These are phyloP conservation scores for Enhydra lutris DNA, from an alignment of 2,113 vertebrate species.

Conservation along the genomic window DNA sequence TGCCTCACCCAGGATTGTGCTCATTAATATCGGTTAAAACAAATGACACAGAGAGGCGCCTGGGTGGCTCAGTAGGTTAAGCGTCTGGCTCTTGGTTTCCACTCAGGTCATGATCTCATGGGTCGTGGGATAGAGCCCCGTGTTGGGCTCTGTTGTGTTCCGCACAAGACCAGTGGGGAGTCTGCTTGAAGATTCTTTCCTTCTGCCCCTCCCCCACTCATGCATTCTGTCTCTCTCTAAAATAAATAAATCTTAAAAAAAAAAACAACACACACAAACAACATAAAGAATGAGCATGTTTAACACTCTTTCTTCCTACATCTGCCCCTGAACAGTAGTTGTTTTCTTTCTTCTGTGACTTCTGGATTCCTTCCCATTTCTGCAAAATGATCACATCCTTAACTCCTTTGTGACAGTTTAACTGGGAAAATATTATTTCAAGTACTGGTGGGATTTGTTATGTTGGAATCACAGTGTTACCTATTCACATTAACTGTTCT, in stretches of 20 bases:
- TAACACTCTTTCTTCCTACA: not conserved
- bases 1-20: not conserved
- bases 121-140: not conserved
- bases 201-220: not conserved
- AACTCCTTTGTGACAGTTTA: not conserved
- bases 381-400: not conserved
- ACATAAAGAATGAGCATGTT: not conserved
- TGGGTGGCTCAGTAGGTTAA: not conserved
- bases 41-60: not conserved
- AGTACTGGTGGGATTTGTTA: not conserved
- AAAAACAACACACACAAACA: not conserved
- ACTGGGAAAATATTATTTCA: conserved; percentile 18
- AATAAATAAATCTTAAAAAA: not conserved
- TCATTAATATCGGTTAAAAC: not conserved
- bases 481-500: not conserved
- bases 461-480: not conserved
- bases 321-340: not conserved
- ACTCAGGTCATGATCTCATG: not conserved
- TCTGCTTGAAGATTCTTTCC: not conserved
- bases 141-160: not conserved
- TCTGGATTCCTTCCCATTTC: not conserved
- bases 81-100: not conserved
- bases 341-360: not conserved
- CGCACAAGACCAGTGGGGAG: not conserved
- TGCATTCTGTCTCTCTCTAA: not conserved